Evolutionary conservation across 2,113 vertebrate species (phyloP).

Genomic region (Agelaius phoeniceus): DNA sequence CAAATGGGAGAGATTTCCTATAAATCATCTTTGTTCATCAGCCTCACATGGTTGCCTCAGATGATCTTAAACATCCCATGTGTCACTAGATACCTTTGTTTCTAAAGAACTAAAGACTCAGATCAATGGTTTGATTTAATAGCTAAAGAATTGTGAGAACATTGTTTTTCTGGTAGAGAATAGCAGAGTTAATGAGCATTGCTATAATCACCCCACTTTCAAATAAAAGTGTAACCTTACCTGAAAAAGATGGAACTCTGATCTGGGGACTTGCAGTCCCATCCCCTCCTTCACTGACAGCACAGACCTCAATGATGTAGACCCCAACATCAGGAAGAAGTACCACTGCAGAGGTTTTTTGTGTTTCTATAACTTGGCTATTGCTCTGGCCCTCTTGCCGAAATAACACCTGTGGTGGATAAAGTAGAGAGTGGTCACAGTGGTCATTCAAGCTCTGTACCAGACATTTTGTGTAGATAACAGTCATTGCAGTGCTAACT

Average conservation of each 20-base stretch:
- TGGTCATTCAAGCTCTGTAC: neutral
- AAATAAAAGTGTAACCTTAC: conserved; percentile 60
- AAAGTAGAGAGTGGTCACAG: neutral
- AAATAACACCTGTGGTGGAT: conserved; percentile 83
- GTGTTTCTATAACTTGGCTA: conserved; percentile 90
- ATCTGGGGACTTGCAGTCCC: conserved; percentile 88
- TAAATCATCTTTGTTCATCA: neutral
- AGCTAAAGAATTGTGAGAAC: neutral
- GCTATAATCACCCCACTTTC: neutral
- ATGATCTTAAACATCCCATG: neutral
- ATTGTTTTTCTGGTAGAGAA: neutral
- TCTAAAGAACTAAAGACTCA: neutral
- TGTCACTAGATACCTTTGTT: neutral
- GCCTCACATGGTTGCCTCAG: neutral
- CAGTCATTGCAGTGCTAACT: neutral
- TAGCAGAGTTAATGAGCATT: neutral
- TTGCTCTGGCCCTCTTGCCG: conserved; percentile 90
- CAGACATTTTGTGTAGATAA: neutral
- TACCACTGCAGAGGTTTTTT: conserved; percentile 88
- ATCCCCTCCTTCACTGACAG: conserved; percentile 92
- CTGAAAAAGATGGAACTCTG: conserved; percentile 90
- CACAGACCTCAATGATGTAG: conserved; percentile 92
- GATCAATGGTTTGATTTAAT: neutral
- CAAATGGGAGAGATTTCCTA: neutral
- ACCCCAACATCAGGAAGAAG: conserved; percentile 90